Percentiles rank a stretch among this genome's conserved stretches.
Evolutionary conservation across 2,888 invertebrate species (phyloP).

Genomic region (Hirtodrosophila confusa): DNA sequence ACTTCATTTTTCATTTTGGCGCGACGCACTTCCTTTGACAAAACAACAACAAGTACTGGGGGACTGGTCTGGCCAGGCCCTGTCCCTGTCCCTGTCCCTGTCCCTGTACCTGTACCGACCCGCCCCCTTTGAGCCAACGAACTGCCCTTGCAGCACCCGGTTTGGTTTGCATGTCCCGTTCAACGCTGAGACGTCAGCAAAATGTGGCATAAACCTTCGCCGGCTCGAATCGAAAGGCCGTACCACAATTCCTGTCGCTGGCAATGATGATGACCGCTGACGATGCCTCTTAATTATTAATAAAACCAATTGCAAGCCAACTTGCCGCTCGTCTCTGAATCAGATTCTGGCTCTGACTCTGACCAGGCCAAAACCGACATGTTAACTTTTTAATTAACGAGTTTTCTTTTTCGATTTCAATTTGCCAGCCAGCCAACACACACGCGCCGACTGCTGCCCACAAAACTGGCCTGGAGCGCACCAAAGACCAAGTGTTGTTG

Average conservation of each 20-base stretch:
- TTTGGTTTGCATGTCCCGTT: slow-evolving; percentile 29
- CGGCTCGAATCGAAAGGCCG: slow-evolving; percentile 13
- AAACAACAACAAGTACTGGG: slow-evolving; percentile 33
- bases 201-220: slow-evolving; percentile 29
- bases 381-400: slow-evolving; percentile 83
- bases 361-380: slow-evolving; percentile 58
- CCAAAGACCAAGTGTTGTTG: background rate
- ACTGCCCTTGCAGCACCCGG: no score
- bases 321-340: background rate
- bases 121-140: no score
- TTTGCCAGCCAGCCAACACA: slow-evolving; percentile 69
- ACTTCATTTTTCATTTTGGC: slow-evolving; percentile 80
- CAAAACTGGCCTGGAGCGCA: slow-evolving; percentile 59
- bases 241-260: slow-evolving; percentile 16
- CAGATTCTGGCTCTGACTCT: slow-evolving; percentile 18
- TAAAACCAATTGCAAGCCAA: slow-evolving; percentile 71
- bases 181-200: slow-evolving; percentile 28
- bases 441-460: slow-evolving; percentile 54
- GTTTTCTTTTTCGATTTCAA: slow-evolving; percentile 82
- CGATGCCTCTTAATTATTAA: slow-evolving; percentile 76
- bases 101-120: background rate
- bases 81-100: slow-evolving; percentile 3
- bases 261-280: slow-evolving; percentile 33
- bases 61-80: slow-evolving; percentile 39
- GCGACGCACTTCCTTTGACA: slow-evolving; percentile 70